Evolutionary conservation across 2,888 invertebrate species (phyloP).

Genomic region (Hirtodrosophila duncani): DNA sequence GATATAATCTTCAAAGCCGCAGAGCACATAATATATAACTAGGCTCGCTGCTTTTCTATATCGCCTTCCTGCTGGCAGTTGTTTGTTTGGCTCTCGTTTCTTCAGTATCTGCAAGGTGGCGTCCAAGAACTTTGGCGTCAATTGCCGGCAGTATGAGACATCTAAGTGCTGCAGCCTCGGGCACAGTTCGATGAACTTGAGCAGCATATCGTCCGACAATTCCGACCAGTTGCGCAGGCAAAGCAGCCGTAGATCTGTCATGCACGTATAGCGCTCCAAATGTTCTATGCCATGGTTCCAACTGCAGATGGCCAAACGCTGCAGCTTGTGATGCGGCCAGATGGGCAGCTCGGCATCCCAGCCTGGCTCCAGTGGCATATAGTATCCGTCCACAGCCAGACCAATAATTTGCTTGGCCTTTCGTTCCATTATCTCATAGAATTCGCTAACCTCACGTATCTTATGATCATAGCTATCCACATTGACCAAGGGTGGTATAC

Average conservation of each 20-base stretch:
- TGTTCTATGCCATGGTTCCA: conserved; percentile 50
- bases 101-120: conserved; percentile 47
- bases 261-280: conserved; percentile 55
- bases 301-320: conserved; percentile 68
- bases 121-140: conserved; percentile 53
- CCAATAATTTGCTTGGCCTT: conserved; percentile 55
- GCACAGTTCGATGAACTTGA: conserved; percentile 59
- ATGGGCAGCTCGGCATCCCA: conserved; percentile 57
- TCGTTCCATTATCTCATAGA: conserved; percentile 62
- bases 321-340: conserved; percentile 47
- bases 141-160: conserved; percentile 62
- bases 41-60: conserved; percentile 36
- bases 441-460: conserved; percentile 68
- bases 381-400: conserved; percentile 68
- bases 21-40: conserved; percentile 56
- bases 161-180: conserved; percentile 63
- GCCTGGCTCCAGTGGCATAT: conserved; percentile 54
- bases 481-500: conserved; percentile 43
- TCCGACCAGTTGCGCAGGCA: conserved; percentile 60
- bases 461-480: conserved; percentile 67
- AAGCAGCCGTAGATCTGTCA: conserved; percentile 54
- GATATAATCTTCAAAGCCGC: conserved; percentile 63
- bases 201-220: conserved; percentile 51
- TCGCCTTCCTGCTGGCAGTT: conserved; percentile 32
- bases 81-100: conserved; percentile 39